These are phyloP conservation scores for Aix galericulata DNA, from an alignment of 2,113 vertebrate genomes.

Conservation along the genomic window DNA sequence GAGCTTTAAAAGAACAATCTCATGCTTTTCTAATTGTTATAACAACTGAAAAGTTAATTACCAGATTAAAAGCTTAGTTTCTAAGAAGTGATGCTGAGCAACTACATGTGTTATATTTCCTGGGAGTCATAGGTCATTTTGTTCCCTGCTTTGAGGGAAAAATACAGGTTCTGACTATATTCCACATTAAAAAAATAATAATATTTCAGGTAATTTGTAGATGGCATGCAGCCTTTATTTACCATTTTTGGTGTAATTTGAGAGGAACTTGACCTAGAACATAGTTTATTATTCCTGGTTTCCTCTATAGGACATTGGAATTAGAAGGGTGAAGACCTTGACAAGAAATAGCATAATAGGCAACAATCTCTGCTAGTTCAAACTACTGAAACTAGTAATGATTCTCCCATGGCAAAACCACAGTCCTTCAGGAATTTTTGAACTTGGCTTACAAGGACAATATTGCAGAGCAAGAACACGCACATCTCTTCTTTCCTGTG, in stretches of 20 bases:
- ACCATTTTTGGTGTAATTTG: not conserved
- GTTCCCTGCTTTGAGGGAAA: not conserved
- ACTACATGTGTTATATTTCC: not conserved
- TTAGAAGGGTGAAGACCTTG: not conserved
- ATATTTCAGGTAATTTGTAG: not conserved
- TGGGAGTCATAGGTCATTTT: not conserved
- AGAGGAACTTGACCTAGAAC: not conserved
- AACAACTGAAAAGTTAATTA: not conserved
- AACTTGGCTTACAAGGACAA: not conserved
- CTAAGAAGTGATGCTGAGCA: not conserved
- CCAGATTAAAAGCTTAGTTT: too few species aligned
- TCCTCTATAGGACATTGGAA: not conserved
- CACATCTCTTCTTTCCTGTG: not conserved
- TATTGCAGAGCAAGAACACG: not conserved
- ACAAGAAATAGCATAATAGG: not conserved
- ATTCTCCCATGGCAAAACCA: not conserved
- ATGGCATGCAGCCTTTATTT: not conserved
- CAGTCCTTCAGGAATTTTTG: not conserved
- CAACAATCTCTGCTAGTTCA: not conserved
- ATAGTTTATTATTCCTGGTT: not conserved
- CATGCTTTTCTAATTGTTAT: not conserved
- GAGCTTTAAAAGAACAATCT: not conserved
- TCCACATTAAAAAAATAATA: not conserved
- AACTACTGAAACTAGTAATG: not conserved
- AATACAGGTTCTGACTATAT: not conserved